Conservation (phyloP, 2,113 vertebrate genomes). For the Lepidothrix coronata region DNA sequence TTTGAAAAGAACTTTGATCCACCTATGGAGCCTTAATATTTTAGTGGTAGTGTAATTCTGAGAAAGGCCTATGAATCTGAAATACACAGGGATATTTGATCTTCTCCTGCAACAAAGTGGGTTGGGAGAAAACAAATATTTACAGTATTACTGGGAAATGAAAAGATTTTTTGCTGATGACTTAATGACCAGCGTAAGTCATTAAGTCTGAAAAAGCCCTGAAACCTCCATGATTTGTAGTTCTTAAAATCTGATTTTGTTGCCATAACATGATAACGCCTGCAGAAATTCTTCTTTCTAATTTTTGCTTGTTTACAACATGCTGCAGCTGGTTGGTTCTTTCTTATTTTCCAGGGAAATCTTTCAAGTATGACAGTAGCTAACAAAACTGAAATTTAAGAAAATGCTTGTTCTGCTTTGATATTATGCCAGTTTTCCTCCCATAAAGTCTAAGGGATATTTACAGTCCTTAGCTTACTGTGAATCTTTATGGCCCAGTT, state of each 20-base stretch:
- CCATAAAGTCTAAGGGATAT: constrained; percentile 31
- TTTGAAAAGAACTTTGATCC: not conserved
- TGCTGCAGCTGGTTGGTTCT: constrained; percentile 16
- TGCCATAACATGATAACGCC: constrained; percentile 49
- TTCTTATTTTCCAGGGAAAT: constrained; percentile 45
- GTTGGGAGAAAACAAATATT: constrained; percentile 43
- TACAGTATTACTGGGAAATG: constrained; percentile 40
- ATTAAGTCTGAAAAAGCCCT: constrained; percentile 51
- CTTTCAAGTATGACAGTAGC: constrained; percentile 33
- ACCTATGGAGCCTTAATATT: not conserved
- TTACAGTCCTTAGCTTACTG: constrained; percentile 56
- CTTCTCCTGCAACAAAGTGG: not conserved
- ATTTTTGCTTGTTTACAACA: constrained; percentile 47
- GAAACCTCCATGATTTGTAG: constrained; percentile 58
- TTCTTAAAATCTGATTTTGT: constrained; percentile 54
- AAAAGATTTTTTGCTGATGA: constrained; percentile 52
- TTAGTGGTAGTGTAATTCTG: constrained; percentile 20
- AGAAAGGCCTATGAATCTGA: constrained; percentile 43
- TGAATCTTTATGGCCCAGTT: constrained; percentile 55
- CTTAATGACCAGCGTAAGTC: constrained; percentile 46
- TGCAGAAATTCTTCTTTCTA: constrained; percentile 52
- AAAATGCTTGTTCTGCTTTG: constrained; percentile 52
- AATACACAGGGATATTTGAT: constrained; percentile 13
- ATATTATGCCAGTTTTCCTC: constrained; percentile 58
- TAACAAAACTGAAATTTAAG: constrained; percentile 58